These are phyloP conservation scores for Aplysia californica DNA, from an alignment of 1,140 invertebrate species.

Conservation along the genomic window DNA sequence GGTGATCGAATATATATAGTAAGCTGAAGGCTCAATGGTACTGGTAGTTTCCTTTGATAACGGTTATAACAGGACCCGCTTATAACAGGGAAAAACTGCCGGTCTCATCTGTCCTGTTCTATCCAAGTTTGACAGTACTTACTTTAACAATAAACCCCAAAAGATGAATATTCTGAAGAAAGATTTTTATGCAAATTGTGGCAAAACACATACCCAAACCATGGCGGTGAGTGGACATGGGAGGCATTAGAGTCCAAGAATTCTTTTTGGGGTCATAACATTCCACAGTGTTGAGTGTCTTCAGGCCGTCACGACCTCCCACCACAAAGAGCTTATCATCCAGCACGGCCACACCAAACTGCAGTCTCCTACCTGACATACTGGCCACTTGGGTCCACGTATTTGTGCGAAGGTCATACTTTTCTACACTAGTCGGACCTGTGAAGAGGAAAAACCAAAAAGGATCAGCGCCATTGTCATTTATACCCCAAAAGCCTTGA, in stretches of 20 bases:
- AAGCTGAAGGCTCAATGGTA: too few relatives aligned
- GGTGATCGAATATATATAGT: too few relatives aligned
- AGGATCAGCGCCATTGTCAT: too few relatives aligned
- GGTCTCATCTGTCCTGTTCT: too few relatives aligned
- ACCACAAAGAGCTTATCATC: constrained; percentile 86
- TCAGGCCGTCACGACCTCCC: constrained; percentile 92
- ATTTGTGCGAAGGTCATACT: constrained; percentile 87
- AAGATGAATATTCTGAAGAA: too few relatives aligned
- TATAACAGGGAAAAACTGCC: too few relatives aligned
- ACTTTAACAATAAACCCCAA: too few relatives aligned
- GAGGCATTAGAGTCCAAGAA: constrained; percentile 82
- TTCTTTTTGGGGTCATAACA: constrained; percentile 82
- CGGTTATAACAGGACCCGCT: too few relatives aligned
- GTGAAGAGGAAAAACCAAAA: constrained; percentile 34
- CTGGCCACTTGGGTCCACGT: constrained; percentile 82
- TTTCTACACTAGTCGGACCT: constrained; percentile 89
- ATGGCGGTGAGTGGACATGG: constrained; percentile 93
- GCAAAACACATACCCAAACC: constrained; percentile 78
- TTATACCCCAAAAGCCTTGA: too few relatives aligned
- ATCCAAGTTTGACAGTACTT: too few relatives aligned
- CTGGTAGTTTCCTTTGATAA: too few relatives aligned
- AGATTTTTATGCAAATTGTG: too few relatives aligned
- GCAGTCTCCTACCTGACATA: constrained; percentile 82
- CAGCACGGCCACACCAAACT: constrained; percentile 90
- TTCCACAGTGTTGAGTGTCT: constrained; percentile 90